Evolutionary conservation across 2,888 invertebrate genomes (phyloP), one percentile per base, ranked within the genome.

Genomic region (Crossocerus cetratus): DNA sequence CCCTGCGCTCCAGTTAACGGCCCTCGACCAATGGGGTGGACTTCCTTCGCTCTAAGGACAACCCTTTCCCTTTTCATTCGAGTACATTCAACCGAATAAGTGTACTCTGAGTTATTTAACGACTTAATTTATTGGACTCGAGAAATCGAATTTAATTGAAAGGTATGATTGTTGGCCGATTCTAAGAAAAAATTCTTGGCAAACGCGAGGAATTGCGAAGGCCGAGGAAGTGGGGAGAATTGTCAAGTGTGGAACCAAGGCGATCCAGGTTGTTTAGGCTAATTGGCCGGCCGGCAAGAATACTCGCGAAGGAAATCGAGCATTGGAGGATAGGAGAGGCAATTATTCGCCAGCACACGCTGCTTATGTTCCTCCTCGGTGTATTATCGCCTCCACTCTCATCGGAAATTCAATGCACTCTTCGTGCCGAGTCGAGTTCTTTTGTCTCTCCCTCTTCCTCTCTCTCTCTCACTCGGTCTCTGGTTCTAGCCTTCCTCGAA

Each of bases 1-100:
- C 86, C 85, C 88, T 85, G 86, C 83, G 88, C 86, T 89, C 89
- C 76, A 88, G 81, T 87, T 86, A 82, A 72, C 81, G 78, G 73
- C 87, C n/a, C n/a, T n/a, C n/a, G n/a, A n/a, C n/a, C 88, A 86
- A 86, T 86, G 73, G 74, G 81, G 77, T 32, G 74, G 69, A 21
- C 43, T 74, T 64, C 72, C 72, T 72, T 61, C 14, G 21, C 44
- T 49, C 45, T 67, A 65, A 71, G 81, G 65, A 81, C 83, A 77
- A 77, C 86, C 88, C 85, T 80, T 80, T 79, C 65, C 49, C 45
- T 59, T 57, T 56, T 65, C 42, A 58, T 62, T 57, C 62, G 67
- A 56, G 65, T 61, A 60, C 22, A 53, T 64, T 43, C 16, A 60
- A 45, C 16, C 18, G 49, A 43, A n/a, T n/a, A n/a, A n/a, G n/a